These are phyloP conservation scores for Hyaena hyaena DNA, from an alignment of 2,113 vertebrate species.

Conservation along the genomic window DNA sequence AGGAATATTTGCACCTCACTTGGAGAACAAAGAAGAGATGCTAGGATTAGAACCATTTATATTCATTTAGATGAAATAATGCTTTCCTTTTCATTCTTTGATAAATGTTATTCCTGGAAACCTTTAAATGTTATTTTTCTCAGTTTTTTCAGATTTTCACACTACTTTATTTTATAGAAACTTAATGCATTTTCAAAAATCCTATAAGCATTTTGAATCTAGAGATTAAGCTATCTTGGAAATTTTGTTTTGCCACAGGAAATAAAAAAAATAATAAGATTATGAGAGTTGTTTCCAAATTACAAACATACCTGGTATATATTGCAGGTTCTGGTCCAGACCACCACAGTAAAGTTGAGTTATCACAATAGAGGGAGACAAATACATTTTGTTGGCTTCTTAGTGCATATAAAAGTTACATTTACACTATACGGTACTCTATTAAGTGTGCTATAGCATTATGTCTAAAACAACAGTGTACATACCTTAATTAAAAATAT, in stretches of 20 bases:
- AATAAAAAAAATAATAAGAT: background rate
- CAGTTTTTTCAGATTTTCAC: background rate
- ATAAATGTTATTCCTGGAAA: background rate
- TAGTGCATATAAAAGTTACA: background rate
- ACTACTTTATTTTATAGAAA: background rate
- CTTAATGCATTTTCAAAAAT: background rate
- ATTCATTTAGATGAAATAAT: background rate
- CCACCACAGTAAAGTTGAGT: background rate
- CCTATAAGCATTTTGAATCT: background rate
- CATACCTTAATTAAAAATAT: background rate
- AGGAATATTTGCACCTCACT: background rate
- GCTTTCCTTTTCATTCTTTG: background rate
- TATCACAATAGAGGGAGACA: background rate
- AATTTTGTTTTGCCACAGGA: slow-evolving; percentile 18
- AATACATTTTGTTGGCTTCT: background rate
- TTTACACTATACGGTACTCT: background rate
- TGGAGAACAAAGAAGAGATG: background rate
- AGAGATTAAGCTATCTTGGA: background rate
- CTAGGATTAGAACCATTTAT: background rate
- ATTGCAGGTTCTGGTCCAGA: background rate
- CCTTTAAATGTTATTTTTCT: background rate
- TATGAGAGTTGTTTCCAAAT: background rate
- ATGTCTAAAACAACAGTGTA: background rate
- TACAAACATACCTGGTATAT: background rate
- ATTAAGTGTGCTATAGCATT: background rate